phyloP scores from a whole-genome alignment of 2,113 vertebrate genomes.

The Aphelocoma coerulescens region DNA sequence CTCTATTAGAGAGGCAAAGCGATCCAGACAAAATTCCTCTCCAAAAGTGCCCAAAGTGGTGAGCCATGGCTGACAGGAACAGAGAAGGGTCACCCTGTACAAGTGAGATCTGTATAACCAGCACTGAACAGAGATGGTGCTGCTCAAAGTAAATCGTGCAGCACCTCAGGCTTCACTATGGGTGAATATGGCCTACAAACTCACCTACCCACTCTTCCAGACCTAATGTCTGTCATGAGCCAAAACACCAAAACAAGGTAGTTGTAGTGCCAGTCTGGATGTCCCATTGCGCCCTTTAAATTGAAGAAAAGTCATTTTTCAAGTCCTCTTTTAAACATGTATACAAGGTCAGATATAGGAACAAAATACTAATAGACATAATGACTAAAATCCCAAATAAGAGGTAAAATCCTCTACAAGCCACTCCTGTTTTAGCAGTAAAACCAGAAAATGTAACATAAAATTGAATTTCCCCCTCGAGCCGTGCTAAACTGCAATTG shows the following conservation, averaged over 20 bases:
- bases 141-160: background rate
- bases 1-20: background rate
- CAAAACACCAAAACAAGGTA: background rate
- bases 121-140: background rate
- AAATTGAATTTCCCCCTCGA: constrained; percentile 3
- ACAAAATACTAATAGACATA: background rate
- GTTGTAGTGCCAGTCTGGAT: background rate
- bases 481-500: background rate
- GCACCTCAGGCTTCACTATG: background rate
- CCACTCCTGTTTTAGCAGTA: background rate
- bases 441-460: constrained; percentile 14
- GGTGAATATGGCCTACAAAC: background rate
- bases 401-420: background rate
- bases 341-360: background rate
- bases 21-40: background rate
- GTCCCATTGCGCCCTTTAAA: background rate
- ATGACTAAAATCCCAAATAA: background rate
- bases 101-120: background rate
- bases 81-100: background rate
- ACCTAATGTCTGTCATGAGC: background rate
- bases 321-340: background rate
- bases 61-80: background rate
- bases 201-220: background rate
- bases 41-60: background rate
- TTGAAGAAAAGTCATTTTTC: background rate